Evolutionary conservation across 1,140 invertebrate species (phyloP).

Genomic region (Cardiocondyla obscurior): DNA sequence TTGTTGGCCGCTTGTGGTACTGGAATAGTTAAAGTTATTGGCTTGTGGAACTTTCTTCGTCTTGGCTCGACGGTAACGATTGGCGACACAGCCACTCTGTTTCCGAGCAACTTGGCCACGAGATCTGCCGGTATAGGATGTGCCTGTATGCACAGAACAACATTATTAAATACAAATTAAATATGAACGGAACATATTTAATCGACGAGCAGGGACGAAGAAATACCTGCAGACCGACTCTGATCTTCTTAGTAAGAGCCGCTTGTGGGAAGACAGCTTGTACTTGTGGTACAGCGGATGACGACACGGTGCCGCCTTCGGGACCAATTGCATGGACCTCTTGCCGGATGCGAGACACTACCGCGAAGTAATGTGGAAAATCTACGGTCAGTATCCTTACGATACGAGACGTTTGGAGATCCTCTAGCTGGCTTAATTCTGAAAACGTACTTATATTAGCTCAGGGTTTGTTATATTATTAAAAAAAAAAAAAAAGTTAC

Average conservation of each 20-base stretch:
- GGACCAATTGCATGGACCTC: conserved; percentile 97
- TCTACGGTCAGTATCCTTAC: conserved; percentile 97
- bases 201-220: not conserved
- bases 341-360: conserved; percentile 96
- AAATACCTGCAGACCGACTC: conserved; percentile 95
- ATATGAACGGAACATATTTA: not conserved
- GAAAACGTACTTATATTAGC: conserved; percentile 36
- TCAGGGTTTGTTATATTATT: not conserved
- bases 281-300: conserved; percentile 96
- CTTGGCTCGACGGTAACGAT: conserved; percentile 98
- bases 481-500: not conserved
- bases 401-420: conserved; percentile 93
- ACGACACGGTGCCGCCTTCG: conserved; percentile 97
- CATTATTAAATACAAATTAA: not conserved
- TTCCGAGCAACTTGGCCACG: conserved; percentile 93
- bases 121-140: conserved; percentile 94
- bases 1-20: conserved; percentile 94
- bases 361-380: conserved; percentile 98
- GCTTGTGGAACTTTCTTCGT: conserved; percentile 97
- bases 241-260: conserved; percentile 97
- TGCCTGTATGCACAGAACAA: conserved; percentile 86
- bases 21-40: conserved; percentile 97
- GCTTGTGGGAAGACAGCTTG: conserved; percentile 97
- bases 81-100: conserved; percentile 95
- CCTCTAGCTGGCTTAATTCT: conserved; percentile 93